Evolutionary conservation across 1,140 invertebrate species (phyloP), one percentile per base, ranked within the genome.

Genomic region (Diorhabda sublineata): DNA sequence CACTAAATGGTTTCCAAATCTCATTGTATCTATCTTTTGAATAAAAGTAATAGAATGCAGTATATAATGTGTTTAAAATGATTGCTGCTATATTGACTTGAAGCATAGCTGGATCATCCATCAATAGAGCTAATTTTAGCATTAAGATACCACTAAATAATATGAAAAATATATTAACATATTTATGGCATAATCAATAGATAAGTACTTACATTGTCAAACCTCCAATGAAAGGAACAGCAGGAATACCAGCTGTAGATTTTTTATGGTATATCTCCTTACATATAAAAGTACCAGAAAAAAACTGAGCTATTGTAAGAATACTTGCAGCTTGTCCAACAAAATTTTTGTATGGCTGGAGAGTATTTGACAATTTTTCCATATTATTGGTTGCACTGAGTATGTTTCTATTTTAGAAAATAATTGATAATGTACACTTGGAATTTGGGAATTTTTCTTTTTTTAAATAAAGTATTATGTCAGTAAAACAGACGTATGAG

Each of bases 1-100:
- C 82, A 2, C 82, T 85, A 7, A 87, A 4, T 26, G 77, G 76
- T 63, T 76, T 77, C 41, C 77, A 67, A 47, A 89, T 6, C 84
- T 86, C 69, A 78, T 79, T 2, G 80, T 74, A 75, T 78, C 86
- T 86, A 80, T 88, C 79, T 79, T 85, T 59, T 73, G 88, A 83
- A 76, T 89, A 93, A 41, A 84, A 72, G 77, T 88, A 91, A 80
- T 86, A 94, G 9, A 89, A 78, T 60, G 82, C 64, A 68, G 88
- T 80, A 74, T 92, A 93, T 6, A 86, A 52, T 0, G 87, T 76
- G 77, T 91, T 93, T 45, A 90, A 81, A 2, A 84, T 74, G 64
- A 91, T 80, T 69, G 90, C 91, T 77, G 89, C 85, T 65, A 91
- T 75, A 82, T 92, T 93, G 43, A 92, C 88, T 77, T 85, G 85